A percentile compares a stretch with the other conserved stretches of the same genome.
phyloP scores from a whole-genome alignment of 2,888 invertebrate species.

The Lepeophtheirus nordmannii region DNA sequence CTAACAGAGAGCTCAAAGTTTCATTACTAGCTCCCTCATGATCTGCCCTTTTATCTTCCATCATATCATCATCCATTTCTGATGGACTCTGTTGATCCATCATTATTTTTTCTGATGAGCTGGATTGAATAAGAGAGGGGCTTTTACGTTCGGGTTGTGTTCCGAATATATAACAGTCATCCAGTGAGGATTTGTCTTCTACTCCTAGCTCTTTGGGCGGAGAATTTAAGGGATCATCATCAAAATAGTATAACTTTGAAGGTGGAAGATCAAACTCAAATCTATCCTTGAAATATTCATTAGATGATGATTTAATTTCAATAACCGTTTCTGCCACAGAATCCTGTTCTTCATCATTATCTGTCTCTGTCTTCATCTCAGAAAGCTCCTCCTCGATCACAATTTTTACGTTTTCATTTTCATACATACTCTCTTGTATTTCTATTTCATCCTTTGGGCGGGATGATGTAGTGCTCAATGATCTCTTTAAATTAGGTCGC shows the following conservation, averaged over 20 bases:
- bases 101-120: neutral
- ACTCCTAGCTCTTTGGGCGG: neutral
- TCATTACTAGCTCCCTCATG: slow-evolving; percentile 11
- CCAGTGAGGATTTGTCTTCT: neutral
- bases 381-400: neutral
- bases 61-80: neutral
- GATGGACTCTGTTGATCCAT: neutral
- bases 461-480: neutral
- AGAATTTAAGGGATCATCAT: neutral
- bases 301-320: neutral
- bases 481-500: neutral
- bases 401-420: neutral
- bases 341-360: neutral
- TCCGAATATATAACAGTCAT: neutral
- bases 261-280: slow-evolving; percentile 14
- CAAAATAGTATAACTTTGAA: slow-evolving; percentile 2
- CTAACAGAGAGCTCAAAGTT: slow-evolving; percentile 3
- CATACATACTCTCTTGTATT: neutral
- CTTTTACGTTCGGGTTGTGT: neutral
- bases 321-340: slow-evolving; percentile 11
- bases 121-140: neutral
- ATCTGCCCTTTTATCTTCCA: slow-evolving; percentile 5
- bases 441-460: neutral
- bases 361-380: no score
- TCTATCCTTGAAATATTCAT: neutral